Conservation (phyloP, 2,113 vertebrate species). For the Indri indri region DNA sequence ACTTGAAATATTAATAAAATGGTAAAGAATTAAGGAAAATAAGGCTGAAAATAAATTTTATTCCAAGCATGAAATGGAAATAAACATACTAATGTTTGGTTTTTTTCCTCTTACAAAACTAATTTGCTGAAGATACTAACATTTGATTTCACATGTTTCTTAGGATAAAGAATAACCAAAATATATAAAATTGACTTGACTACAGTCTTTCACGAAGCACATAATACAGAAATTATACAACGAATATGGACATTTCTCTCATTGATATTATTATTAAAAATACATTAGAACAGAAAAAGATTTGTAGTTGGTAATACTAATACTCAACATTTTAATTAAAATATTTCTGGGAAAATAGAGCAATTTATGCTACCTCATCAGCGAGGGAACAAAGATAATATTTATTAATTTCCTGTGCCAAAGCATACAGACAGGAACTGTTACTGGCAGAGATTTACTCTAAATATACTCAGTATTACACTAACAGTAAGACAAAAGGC, state of each 20-base stretch:
- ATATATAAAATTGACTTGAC: background rate
- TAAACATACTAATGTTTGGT: background rate
- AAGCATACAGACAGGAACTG: background rate
- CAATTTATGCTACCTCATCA: background rate
- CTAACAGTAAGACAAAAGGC: background rate
- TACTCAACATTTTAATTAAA: background rate
- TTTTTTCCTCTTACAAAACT: background rate
- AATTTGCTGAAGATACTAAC: background rate
- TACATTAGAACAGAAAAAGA: background rate
- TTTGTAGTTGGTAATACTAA: background rate
- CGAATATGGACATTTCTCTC: background rate
- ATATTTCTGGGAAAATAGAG: background rate
- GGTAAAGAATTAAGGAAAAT: background rate
- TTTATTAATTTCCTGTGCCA: background rate
- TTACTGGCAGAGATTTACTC: background rate
- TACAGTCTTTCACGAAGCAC: background rate
- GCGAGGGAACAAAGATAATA: background rate
- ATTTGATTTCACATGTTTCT: background rate
- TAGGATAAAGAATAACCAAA: background rate
- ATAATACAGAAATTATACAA: background rate
- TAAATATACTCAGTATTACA: background rate
- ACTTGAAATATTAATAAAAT: background rate
- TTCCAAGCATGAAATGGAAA: background rate
- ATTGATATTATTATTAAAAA: background rate
- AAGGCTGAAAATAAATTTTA: background rate